These are phyloP conservation scores for Andrena bicolor DNA, from an alignment of 2,888 invertebrate genomes.

Conservation along the genomic window DNA sequence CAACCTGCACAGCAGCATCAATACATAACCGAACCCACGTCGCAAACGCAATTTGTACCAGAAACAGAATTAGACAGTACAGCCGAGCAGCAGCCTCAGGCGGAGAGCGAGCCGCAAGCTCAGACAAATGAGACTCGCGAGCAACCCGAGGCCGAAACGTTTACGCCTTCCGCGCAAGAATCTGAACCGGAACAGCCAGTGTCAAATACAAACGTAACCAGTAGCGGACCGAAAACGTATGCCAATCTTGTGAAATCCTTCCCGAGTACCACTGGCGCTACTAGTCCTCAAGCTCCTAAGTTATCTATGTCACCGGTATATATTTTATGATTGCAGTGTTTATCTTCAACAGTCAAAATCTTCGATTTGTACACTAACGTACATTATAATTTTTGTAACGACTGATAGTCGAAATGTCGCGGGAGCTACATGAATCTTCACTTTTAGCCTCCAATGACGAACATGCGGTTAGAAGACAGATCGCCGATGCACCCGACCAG, in stretches of 20 bases:
- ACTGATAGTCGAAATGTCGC: background rate
- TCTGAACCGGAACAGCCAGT: constrained; percentile 84
- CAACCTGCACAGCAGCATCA: constrained; percentile 76
- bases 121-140: constrained; percentile 80
- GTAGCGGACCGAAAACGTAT: constrained; percentile 91
- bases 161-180: constrained; percentile 82
- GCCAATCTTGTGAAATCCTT: constrained; percentile 93
- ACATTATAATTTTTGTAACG: background rate
- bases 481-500: constrained; percentile 76
- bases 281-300: constrained; percentile 82
- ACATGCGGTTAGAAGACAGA: constrained; percentile 83
- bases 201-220: constrained; percentile 83
- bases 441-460: constrained; percentile 82
- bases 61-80: constrained; percentile 79
- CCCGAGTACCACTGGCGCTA: constrained; percentile 77
- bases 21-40: constrained; percentile 75
- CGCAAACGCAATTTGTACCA: constrained; percentile 81
- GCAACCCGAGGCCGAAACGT: constrained; percentile 80
- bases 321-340: constrained; percentile 29
- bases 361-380: background rate
- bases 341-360: background rate
- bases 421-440: background rate
- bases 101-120: constrained; percentile 79
- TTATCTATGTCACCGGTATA: constrained; percentile 85
- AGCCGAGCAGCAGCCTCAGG: constrained; percentile 69